These are phyloP conservation scores for Cyrtonyx montezumae DNA, from an alignment of 2,113 vertebrate species.

Conservation along the genomic window DNA sequence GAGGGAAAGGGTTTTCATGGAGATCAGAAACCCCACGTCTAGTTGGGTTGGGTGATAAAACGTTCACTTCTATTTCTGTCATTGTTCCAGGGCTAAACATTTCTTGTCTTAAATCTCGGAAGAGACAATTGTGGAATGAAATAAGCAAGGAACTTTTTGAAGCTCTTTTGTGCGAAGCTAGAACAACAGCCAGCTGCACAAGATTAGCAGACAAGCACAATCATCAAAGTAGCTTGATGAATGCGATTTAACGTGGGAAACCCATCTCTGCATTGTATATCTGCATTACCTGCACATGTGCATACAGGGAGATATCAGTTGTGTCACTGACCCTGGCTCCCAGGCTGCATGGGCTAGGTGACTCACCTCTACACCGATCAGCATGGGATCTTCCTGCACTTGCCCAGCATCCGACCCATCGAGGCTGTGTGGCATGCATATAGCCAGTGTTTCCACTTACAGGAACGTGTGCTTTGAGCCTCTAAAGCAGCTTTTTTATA, in stretches of 20 bases:
- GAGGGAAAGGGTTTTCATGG: slow-evolving; percentile 30
- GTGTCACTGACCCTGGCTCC: background rate
- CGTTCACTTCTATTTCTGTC: slow-evolving; percentile 55
- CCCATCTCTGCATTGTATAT: fast-evolving
- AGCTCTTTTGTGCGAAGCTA: background rate
- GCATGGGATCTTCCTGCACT: background rate
- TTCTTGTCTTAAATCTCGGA: slow-evolving; percentile 12
- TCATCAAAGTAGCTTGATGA: background rate
- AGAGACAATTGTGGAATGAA: background rate
- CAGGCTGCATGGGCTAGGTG: background rate
- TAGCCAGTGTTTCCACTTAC: background rate
- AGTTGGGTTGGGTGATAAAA: slow-evolving; percentile 9
- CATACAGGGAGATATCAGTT: background rate
- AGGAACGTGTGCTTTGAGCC: background rate
- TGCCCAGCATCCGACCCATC: background rate
- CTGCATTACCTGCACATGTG: background rate
- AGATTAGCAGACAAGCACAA: background rate
- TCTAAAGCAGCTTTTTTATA: background rate
- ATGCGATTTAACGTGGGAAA: background rate
- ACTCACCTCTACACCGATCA: background rate
- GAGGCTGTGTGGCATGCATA: background rate
- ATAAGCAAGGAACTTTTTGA: background rate
- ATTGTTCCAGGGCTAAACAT: slow-evolving; percentile 19
- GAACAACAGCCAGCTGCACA: background rate
- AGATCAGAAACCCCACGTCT: slow-evolving; percentile 50